phyloP scores from a whole-genome alignment of 1,140 invertebrate genomes.

The Sitodiplosis mosellana region DNA sequence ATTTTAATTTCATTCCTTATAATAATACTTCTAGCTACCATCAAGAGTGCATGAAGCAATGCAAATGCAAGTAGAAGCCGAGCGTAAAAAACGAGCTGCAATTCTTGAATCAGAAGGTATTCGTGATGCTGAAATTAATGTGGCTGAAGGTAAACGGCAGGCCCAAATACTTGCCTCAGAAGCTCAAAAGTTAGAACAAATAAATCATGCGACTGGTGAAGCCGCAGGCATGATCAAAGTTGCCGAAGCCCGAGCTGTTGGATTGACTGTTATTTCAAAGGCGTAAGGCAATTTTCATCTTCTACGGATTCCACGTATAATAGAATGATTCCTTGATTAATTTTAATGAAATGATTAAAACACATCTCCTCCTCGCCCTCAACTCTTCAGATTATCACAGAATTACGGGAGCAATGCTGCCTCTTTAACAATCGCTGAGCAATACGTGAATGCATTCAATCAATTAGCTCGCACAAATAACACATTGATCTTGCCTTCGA shows the following conservation, averaged over 20 bases:
- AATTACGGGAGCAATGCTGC: constrained; percentile 62
- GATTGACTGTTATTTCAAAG: constrained; percentile 2
- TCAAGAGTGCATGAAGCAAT: constrained; percentile 91
- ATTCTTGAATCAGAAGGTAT: constrained; percentile 94
- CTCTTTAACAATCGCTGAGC: constrained; percentile 79
- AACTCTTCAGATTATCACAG: too few relatives aligned
- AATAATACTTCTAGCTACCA: constrained; percentile 37
- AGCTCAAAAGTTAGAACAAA: constrained; percentile 70
- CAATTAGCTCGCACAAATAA: constrained; percentile 86
- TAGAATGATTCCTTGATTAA: too few relatives aligned
- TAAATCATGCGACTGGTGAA: constrained; percentile 73
- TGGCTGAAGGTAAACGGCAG: constrained; percentile 87
- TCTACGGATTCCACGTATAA: neutral
- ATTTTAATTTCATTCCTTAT: constrained; percentile 1
- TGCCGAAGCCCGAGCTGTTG: constrained; percentile 63
- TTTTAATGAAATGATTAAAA: too few relatives aligned
- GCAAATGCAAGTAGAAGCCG: constrained; percentile 99
- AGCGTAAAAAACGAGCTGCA: constrained; percentile 86
- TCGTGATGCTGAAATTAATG: constrained; percentile 89
- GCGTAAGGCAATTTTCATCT: constrained; percentile 1
- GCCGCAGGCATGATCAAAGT: constrained; percentile 71
- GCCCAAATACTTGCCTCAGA: constrained; percentile 88
- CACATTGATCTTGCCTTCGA: constrained; percentile 83
- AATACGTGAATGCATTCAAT: constrained; percentile 86
- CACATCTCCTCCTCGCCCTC: too few relatives aligned